phyloP scores from a whole-genome alignment of 2,888 invertebrate genomes.

The Subacronicta megacephala region DNA sequence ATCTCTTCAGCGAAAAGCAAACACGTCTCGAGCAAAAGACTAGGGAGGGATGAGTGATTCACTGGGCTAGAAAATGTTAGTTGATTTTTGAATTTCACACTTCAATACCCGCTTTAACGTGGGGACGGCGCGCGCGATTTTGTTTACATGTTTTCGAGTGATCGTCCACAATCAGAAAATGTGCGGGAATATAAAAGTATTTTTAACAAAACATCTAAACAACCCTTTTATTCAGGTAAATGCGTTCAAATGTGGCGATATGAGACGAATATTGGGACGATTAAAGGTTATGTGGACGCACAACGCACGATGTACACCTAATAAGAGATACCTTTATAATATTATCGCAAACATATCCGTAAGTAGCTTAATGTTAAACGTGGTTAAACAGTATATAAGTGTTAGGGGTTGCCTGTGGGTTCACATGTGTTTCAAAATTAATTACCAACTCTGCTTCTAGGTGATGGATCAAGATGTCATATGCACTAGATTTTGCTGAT shows the following conservation, averaged over 20 bases:
- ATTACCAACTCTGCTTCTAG: too few relatives aligned
- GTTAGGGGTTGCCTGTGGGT: too few relatives aligned
- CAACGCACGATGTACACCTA: slow-evolving; percentile 18
- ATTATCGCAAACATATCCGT: slow-evolving; percentile 27
- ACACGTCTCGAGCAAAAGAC: slow-evolving; percentile 80
- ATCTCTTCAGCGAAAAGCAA: slow-evolving; percentile 80
- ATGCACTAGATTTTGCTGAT: too few relatives aligned
- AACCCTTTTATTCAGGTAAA: slow-evolving; percentile 49
- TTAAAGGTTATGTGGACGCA: slow-evolving; percentile 40
- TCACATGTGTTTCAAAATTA: too few relatives aligned
- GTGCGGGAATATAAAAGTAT: slow-evolving; percentile 36
- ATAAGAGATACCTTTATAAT: slow-evolving; percentile 43
- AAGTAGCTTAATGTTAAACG: too few relatives aligned
- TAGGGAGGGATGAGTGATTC: slow-evolving; percentile 81
- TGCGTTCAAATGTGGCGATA: slow-evolving; percentile 38
- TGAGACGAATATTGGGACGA: slow-evolving; percentile 39
- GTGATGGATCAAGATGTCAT: too few relatives aligned
- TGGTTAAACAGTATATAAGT: too few relatives aligned
- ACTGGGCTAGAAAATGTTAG: slow-evolving; percentile 87
- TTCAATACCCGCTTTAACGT: slow-evolving; percentile 77
- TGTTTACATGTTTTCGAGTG: slow-evolving; percentile 66
- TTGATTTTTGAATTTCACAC: slow-evolving; percentile 89
- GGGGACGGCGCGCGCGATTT: slow-evolving; percentile 63
- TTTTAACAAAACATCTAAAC: slow-evolving; percentile 40
- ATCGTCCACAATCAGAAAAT: slow-evolving; percentile 56